Conservation (phyloP, 2,113 vertebrate species). For the Naja naja region DNA sequence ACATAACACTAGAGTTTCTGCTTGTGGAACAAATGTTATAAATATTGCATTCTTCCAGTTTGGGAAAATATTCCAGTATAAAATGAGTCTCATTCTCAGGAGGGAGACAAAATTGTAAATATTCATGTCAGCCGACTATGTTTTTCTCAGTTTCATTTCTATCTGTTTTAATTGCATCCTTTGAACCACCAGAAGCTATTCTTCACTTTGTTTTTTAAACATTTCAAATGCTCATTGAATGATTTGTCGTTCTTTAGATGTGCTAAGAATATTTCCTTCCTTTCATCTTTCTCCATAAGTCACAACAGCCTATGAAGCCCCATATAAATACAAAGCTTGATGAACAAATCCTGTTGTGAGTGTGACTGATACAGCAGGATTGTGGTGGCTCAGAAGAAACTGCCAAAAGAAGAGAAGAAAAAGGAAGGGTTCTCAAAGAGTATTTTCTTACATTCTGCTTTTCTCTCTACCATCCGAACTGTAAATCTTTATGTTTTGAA, state of each 20-base stretch:
- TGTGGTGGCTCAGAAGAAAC: conserved; percentile 15
- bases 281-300: background rate
- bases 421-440: background rate
- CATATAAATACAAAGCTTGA: conserved; percentile 15
- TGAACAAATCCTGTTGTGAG: conserved; percentile 8
- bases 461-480: conserved; percentile 4
- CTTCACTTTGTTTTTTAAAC: conserved; percentile 5
- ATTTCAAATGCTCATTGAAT: background rate
- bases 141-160: background rate
- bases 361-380: background rate
- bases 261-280: conserved; percentile 19
- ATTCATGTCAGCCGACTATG: background rate
- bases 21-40: background rate
- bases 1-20: background rate
- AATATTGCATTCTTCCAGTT: background rate
- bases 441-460: conserved; percentile 1
- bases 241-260: conserved; percentile 13
- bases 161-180: conserved; percentile 5
- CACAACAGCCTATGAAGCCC: conserved; percentile 2
- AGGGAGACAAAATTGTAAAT: background rate
- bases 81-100: background rate
- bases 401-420: conserved; percentile 4
- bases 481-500: conserved; percentile 20
- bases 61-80: background rate
- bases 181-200: conserved; percentile 11